Evolutionary conservation across 2,797 vertebrate species (phyloP).

Genomic region (Acomys russatus): DNA sequence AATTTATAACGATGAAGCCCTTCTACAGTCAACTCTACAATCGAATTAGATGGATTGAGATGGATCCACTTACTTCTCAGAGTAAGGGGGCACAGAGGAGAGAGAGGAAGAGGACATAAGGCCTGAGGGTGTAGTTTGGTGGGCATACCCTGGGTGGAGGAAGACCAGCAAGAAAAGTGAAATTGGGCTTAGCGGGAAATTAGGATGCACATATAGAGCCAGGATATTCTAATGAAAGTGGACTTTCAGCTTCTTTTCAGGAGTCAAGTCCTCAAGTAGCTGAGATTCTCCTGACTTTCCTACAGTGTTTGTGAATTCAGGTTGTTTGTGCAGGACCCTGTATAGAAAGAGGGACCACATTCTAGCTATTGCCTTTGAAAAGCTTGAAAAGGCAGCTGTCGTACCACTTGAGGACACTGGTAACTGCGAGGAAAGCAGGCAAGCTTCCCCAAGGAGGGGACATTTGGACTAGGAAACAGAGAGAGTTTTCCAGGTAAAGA

Average conservation of each 20-base stretch:
- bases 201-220: rapidly evolving
- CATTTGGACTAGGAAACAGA: background rate
- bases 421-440: background rate
- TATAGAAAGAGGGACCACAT: background rate
- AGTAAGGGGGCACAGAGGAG: background rate
- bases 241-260: background rate
- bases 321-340: background rate
- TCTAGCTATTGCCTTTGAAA: background rate
- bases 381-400: background rate
- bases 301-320: background rate
- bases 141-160: background rate
- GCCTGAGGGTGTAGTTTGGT: rapidly evolving
- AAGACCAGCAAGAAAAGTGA: background rate
- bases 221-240: background rate
- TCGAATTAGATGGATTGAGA: background rate
- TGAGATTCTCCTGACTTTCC: background rate
- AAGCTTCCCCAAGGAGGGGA: conserved; percentile 5
- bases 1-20: background rate
- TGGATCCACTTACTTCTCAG: background rate
- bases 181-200: background rate
- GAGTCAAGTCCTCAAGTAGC: background rate
- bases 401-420: background rate
- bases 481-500: background rate
- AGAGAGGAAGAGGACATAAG: background rate
- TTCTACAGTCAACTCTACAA: background rate